Evolutionary conservation across 1,140 invertebrate genomes (phyloP).

Genomic region (Drosophila arawakana): DNA sequence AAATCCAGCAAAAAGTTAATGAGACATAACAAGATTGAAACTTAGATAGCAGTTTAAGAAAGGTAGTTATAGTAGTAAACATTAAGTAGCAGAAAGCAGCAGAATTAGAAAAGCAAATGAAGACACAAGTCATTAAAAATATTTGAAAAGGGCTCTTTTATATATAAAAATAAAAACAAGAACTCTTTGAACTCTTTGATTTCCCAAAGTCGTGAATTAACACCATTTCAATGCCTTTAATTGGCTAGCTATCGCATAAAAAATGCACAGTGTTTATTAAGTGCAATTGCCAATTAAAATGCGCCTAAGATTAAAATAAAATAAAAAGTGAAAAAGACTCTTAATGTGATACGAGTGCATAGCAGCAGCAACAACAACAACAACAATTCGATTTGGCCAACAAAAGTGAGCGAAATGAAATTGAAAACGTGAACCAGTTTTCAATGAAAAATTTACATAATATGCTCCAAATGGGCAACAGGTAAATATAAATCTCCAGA

Average conservation of each 20-base stretch:
- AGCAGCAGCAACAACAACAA: slow-evolving; percentile 19
- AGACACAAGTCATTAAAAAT: too few relatives aligned
- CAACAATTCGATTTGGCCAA: slow-evolving; percentile 31
- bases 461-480: slow-evolving; percentile 75
- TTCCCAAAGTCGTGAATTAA: not conserved
- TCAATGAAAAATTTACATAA: slow-evolving; percentile 75
- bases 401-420: slow-evolving; percentile 58
- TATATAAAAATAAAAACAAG: too few relatives aligned
- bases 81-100: too few relatives aligned
- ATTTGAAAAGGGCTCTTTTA: too few relatives aligned
- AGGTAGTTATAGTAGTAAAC: too few relatives aligned
- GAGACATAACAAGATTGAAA: not conserved
- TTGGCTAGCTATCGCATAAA: slow-evolving; percentile 37
- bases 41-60: not conserved
- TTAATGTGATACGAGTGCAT: slow-evolving; percentile 56
- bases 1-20: slow-evolving; percentile 8
- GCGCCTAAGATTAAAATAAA: slow-evolving; percentile 54
- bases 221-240: slow-evolving; percentile 44
- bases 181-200: too few relatives aligned
- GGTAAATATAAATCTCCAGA: slow-evolving; percentile 69
- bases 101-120: too few relatives aligned
- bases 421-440: slow-evolving; percentile 67
- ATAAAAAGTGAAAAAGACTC: slow-evolving; percentile 24
- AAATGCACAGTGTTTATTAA: slow-evolving; percentile 26
- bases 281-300: slow-evolving; percentile 73